Evolutionary conservation across 2,113 vertebrate species (phyloP), one percentile per base, ranked within the genome.

Genomic region (Poeciliopsis prolifica): DNA sequence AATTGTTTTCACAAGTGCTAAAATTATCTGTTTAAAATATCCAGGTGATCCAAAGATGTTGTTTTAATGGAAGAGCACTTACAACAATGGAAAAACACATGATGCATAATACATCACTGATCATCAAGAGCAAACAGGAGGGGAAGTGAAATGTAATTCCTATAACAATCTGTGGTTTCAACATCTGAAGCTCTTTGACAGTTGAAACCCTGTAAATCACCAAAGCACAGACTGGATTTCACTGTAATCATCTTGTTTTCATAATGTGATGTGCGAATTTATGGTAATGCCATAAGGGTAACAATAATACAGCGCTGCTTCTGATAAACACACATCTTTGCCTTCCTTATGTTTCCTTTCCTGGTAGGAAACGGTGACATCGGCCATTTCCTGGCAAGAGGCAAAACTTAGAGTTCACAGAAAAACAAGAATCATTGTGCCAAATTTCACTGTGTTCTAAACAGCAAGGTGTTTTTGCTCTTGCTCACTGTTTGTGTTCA

Each of bases 291-390:
- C 37, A 33, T 60, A 61, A 77, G 35, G 84, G 75, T 7, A 63
- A 74, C 58, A 72, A 80, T 75, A 48, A 48, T 19, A 48, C 61
- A 54, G 74, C 70, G 42, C 65, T 30, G 74, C 65, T 80, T 61
- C 72, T 77, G 78, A 81, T 77, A 86, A 83, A 85, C 80, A 88
- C n/a, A 58, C 70, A 54, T 65, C 69, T 86, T 81, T 75, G 75
- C 91, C 84, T 88, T 86, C 89, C 83, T 80, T 81, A 8, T n/a
- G 80, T 87, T 87, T 91, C 80, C 83, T 81, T n/a, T 37, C 63
- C 3, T 54, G 17, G 79, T 28, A 75, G 75, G 82, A 85, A 69
- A 58, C 75, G 2, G 60, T 71, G 76, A 80, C 79, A 79, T 64
- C 19, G 22, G 22, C 60, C 60, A 76, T 85, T 93, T 91, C 89